Evolutionary conservation across 1,140 invertebrate genomes (phyloP).

Genomic region (Neodiprion virginianus): DNA sequence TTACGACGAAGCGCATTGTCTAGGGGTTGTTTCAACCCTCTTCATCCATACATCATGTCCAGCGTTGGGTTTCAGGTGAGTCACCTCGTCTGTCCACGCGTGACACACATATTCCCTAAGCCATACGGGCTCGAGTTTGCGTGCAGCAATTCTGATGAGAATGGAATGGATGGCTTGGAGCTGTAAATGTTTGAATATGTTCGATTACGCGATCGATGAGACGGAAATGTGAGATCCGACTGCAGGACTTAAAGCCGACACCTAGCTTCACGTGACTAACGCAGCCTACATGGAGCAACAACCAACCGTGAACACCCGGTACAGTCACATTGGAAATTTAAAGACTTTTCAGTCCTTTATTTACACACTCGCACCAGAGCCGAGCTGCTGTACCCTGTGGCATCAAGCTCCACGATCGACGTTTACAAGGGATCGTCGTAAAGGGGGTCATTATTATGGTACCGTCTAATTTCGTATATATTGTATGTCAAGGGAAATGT

Average conservation of each 20-base stretch:
- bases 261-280: constrained; percentile 1
- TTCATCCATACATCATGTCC: background rate
- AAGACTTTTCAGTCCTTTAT: background rate
- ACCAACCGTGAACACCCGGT: background rate
- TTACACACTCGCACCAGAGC: no score
- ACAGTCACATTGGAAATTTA: background rate
- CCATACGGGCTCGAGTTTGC: background rate
- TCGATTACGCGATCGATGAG: background rate
- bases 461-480: no score
- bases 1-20: no score
- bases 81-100: constrained; percentile 3
- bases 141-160: background rate
- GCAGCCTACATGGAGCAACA: background rate
- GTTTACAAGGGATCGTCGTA: no score
- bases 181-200: constrained; percentile 8
- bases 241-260: background rate
- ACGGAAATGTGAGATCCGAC: background rate
- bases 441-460: no score
- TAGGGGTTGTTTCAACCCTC: background rate
- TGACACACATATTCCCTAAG: background rate
- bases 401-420: no score
- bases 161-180: background rate
- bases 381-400: no score
- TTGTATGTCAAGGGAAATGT: no score
- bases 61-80: constrained; percentile 4